Evolutionary conservation across 1,140 invertebrate species (phyloP), one percentile per base, ranked within the genome.

Genomic region (Luehdorfia chinensis): DNA sequence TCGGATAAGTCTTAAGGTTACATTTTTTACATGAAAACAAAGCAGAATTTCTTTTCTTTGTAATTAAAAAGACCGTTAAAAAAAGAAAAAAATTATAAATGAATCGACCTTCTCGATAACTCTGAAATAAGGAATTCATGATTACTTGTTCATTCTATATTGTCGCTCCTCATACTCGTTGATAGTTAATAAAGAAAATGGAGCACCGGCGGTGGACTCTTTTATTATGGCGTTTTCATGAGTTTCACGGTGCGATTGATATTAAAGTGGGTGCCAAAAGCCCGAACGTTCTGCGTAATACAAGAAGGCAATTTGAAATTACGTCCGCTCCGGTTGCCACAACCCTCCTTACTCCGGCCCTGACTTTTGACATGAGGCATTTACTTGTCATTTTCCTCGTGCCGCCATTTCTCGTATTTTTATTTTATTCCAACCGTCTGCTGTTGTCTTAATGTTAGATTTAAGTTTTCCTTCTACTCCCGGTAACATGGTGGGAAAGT

Each of bases 301-400:
- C 56, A 50, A 55, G 55, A 44, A 63, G 69, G 62, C 71, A 80
- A 77, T 77, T 75, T 74, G 45, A 62, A 63, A 80, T 77, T 75
- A 77, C 58, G 48, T 63, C 53, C 65, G 71, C 61, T 53, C 68
- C 63, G 68, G 51, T 75, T 55, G 56, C 33, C 53, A 39, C 50
- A 34, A 51, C 69, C 66, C 56, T 56, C 49, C 46, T 25, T 30
- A 37, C 43, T 50, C 45, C 39, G 37, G 21, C 27, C 44, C 39
- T 55, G 54, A 55, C 55, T 55, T 58, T 55, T 67, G 67, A 65
- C 67, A 59, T 47, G 64, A 62, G 49, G 59, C 59, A 64, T 64
- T 58, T 60, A 49, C 50, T 56, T 61, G 63, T 65, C 65, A 67
- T 67, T 67, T 67, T 67, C 60, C 60, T 50, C 45, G 31, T 59